These are phyloP conservation scores for Pegoplata infirma DNA, from an alignment of 2,888 invertebrate genomes.

Conservation along the genomic window DNA sequence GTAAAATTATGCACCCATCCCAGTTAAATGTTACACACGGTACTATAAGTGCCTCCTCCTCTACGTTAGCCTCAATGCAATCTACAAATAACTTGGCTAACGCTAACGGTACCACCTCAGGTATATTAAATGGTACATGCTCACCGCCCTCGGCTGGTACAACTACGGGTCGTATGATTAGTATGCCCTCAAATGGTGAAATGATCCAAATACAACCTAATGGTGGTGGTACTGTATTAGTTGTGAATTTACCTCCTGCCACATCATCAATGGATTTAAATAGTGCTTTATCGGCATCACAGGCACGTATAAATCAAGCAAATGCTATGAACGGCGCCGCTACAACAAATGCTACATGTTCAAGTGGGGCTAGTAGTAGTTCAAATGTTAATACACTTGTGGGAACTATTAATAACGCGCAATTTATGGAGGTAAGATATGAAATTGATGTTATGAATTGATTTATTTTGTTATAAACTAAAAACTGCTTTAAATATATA, in stretches of 20 bases:
- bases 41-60: conserved; percentile 64
- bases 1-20: conserved; percentile 68
- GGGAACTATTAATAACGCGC: conserved; percentile 60
- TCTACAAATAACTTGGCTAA: conserved; percentile 47
- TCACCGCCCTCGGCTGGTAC: conserved; percentile 65
- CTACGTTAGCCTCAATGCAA: conserved; percentile 65
- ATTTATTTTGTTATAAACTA: conserved; percentile 64
- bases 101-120: conserved; percentile 63
- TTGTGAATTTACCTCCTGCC: conserved; percentile 89
- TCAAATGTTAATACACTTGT: conserved; percentile 56
- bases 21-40: conserved; percentile 70
- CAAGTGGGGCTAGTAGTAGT: conserved; percentile 77
- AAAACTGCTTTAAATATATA: too few relatives aligned
- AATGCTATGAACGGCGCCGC: neutral
- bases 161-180: conserved; percentile 76
- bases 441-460: neutral
- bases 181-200: conserved; percentile 79
- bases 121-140: conserved; percentile 65
- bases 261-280: conserved; percentile 70
- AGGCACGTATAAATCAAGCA: conserved; percentile 59
- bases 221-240: conserved; percentile 85
- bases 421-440: conserved; percentile 80
- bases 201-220: conserved; percentile 81
- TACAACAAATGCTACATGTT: conserved; percentile 61
- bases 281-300: conserved; percentile 64